Base-by-base conservation (phyloP, 2,888 invertebrate species). In the Phyllotreta cruciferae region DNA sequence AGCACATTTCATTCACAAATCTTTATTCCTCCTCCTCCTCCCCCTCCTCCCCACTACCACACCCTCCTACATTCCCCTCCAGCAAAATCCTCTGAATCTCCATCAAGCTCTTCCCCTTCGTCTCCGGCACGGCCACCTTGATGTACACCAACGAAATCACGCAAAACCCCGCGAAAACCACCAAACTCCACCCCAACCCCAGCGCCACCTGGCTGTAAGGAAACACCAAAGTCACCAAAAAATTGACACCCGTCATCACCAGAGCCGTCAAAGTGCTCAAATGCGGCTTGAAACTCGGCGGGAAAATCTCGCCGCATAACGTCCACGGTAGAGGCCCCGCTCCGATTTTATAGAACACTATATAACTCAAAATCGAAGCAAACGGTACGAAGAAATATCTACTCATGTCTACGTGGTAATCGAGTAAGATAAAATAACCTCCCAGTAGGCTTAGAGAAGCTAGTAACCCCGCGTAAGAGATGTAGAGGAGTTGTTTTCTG, bases 241-340 rank as follows among this genome's bases (percentile, higher is more conserved):
- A 70, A 37, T 58, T 62, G 3, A 64, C 60, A 3, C 47, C 11
- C 9, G 67, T 62, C 60, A 66, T 67, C 11, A 38, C 47, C 6
- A 63, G 50, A 7, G 68, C 61, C 9, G 63, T 63, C 10, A 69
- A 39, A 8, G 65, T 56, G 50, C 61, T 64, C 13, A 91, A 90
- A 24, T 86, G 82, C 0, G 90, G 87, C 79, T 92, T 91, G 1
- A 92, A 88, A 70, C 91, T 89, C 0, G 88, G 82, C 36, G 94
- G 88, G 79, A 94, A 89, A 79, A 94, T 85, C 79, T 94, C 94
- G 0, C 90, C 89, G 84, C 92, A 87, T 41, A 93, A 87, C 0
- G 92, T 89, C 92, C 93, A 93, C 0, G 91, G 89, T 41, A 93
- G 78, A 0, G 92, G 90, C 1, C 94, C 92, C 56, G 90, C 85